These are phyloP conservation scores for Sander vitreus DNA, from an alignment of 2,113 vertebrate genomes.

Conservation along the genomic window DNA sequence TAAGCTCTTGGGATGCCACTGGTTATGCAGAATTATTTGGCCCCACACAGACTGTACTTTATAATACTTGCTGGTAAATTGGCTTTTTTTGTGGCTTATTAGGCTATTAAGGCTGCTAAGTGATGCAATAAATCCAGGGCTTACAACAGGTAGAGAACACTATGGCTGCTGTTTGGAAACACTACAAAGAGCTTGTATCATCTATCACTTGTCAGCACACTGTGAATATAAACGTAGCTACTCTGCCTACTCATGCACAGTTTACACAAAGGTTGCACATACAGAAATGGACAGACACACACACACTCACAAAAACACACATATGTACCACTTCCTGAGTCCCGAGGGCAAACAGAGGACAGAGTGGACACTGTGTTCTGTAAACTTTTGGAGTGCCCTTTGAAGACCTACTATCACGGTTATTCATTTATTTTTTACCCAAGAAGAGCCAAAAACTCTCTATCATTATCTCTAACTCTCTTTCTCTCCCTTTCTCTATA, in stretches of 20 bases:
- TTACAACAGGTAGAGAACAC: slow-evolving; percentile 70
- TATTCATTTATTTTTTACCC: slow-evolving; percentile 72
- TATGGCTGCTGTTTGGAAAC: slow-evolving; percentile 73
- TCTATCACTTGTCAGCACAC: slow-evolving; percentile 56
- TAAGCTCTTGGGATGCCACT: slow-evolving; percentile 18
- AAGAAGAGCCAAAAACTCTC: slow-evolving; percentile 49
- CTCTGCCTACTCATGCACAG: slow-evolving; percentile 43
- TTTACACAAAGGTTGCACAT: slow-evolving; percentile 42
- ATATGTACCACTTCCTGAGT: slow-evolving; percentile 57
- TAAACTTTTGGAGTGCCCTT: slow-evolving; percentile 71
- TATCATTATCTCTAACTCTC: slow-evolving; percentile 1
- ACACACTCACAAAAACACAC: slow-evolving; percentile 41
- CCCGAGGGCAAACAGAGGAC: slow-evolving; percentile 67
- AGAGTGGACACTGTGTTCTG: slow-evolving; percentile 76
- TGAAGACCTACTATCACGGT: slow-evolving; percentile 57
- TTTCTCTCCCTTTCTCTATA: not conserved
- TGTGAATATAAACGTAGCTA: slow-evolving; percentile 60
- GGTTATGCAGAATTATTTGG: slow-evolving; percentile 40
- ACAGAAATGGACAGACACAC: slow-evolving; percentile 22
- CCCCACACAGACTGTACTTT: slow-evolving; percentile 54
- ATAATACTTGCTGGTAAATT: slow-evolving; percentile 62
- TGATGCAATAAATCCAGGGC: slow-evolving; percentile 74
- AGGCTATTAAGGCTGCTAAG: slow-evolving; percentile 67
- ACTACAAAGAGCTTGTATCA: slow-evolving; percentile 73
- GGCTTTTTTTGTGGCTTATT: slow-evolving; percentile 58